Evolutionary conservation across 2,797 vertebrate species (phyloP), one percentile per base, ranked within the genome.

Genomic region (Enteromius unitaeniatus): DNA sequence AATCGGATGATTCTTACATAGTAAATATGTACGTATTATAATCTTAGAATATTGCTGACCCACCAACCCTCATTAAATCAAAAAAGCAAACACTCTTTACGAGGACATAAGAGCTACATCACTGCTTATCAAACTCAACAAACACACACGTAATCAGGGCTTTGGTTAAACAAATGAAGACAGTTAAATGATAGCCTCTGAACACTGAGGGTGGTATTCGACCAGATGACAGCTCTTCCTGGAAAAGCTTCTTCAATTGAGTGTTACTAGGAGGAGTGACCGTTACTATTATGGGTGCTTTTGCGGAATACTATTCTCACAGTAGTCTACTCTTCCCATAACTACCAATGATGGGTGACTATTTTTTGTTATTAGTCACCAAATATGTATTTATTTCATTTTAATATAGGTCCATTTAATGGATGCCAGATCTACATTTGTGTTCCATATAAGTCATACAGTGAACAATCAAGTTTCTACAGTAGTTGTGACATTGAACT

Each of bases 101-200:
- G n/a, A 14, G 51, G 55, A 84, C 79, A 79, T 40, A 68, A 26
- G 53, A 76, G 77, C 49, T 23, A 60, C 51, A 84, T 79, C 42
- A 81, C 64, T 73, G 26, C n/a, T 62, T 53, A 83, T 84, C 67
- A 68, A 78, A 83, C 58, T 2, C 75, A 69, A 62, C 37, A 23
- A 53, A 77, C 26, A 78, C 51, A 78, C 51, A 72, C 2, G 17
- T 49, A 28, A 65, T 74, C 19, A 73, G 58, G 55, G n/a, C 51
- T 47, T 75, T 47, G 58, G 45, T 65, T 81, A 34, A 75, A 64
- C 64, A 77, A 64, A 85, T 47, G 72, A 40, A 74, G 68, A 85
- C 70, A 67, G 78, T 70, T 69, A 77, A 81, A 69, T 74, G 55
- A 81, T 64, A 81, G 68, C 40, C 21, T 73, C 40, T 64, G 53